Evolutionary conservation across 2,113 vertebrate species (phyloP).

Genomic region (Glaucidium brasilianum): DNA sequence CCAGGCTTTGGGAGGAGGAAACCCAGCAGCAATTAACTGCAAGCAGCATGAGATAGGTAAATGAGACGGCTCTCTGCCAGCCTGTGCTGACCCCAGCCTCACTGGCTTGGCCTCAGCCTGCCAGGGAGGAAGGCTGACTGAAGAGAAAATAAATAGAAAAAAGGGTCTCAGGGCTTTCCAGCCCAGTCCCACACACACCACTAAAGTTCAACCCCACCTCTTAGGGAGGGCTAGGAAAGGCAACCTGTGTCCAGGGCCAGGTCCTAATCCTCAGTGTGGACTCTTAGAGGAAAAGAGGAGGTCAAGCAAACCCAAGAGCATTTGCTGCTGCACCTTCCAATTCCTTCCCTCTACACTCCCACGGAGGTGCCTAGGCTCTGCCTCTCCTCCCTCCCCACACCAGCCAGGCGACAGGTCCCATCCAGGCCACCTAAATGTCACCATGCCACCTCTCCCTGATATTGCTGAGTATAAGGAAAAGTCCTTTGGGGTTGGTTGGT

Average conservation of each 20-base stretch:
- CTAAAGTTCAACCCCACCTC: accelerated
- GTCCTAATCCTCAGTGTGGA: background rate
- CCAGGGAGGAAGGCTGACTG: background rate
- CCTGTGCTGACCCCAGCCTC: background rate
- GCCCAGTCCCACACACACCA: background rate
- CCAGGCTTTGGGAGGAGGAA: background rate
- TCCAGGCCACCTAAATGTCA: background rate
- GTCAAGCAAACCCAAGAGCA: background rate
- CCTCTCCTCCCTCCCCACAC: background rate
- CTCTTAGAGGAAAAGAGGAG: background rate
- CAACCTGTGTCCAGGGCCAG: background rate
- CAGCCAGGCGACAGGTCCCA: background rate
- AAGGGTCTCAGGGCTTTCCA: background rate
- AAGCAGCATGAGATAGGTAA: background rate
- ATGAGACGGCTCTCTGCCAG: background rate
- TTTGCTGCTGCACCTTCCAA: background rate
- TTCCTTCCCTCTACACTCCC: background rate
- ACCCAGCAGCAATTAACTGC: background rate
- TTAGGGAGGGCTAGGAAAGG: background rate
- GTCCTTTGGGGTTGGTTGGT: background rate
- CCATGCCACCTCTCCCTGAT: background rate
- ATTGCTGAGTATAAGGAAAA: background rate
- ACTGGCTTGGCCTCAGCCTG: background rate
- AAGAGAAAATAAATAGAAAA: background rate
- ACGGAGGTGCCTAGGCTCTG: background rate